These are phyloP conservation scores for Chelonia mydas DNA, from an alignment of 2,797 vertebrate genomes.

Conservation along the genomic window DNA sequence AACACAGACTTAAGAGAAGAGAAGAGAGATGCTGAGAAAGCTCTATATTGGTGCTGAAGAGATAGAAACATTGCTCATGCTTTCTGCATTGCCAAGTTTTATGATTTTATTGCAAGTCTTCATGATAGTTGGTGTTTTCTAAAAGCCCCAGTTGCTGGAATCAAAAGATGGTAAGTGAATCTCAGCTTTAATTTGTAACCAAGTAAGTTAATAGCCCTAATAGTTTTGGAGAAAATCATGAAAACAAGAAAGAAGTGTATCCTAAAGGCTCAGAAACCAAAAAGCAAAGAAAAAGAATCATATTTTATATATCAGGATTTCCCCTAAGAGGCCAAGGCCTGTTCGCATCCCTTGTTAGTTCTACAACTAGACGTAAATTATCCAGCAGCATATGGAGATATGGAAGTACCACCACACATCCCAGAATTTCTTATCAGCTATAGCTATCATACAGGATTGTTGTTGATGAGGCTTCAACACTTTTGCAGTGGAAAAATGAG, in stretches of 20 bases:
- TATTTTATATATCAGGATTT: slow-evolving; percentile 24
- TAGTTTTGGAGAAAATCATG: background rate
- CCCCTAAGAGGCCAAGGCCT: background rate
- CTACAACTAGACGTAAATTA: background rate
- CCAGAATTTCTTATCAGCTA: slow-evolving; percentile 9
- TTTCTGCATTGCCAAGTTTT: background rate
- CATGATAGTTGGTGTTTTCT: background rate
- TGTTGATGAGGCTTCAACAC: slow-evolving; percentile 32
- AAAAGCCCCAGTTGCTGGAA: slow-evolving; percentile 12
- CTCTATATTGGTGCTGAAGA: background rate
- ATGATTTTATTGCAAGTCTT: slow-evolving; percentile 24
- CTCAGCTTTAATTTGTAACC: slow-evolving; percentile 47
- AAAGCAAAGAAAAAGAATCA: slow-evolving; percentile 30
- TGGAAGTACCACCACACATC: rapidly evolving
- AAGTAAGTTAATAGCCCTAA: background rate
- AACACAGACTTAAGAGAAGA: slow-evolving; percentile 46
- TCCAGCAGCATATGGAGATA: background rate
- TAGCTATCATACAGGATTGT: slow-evolving; percentile 25
- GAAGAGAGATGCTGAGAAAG: background rate
- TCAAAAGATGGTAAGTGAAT: slow-evolving; percentile 26
- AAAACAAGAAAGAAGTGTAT: slow-evolving; percentile 22
- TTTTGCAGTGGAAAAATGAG: slow-evolving; percentile 20
- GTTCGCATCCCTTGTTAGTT: background rate
- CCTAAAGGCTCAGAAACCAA: slow-evolving; percentile 1
- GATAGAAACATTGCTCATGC: slow-evolving; percentile 1